phyloP scores from a whole-genome alignment of 2,113 vertebrate species.

The Phylloscopus trochilus region DNA sequence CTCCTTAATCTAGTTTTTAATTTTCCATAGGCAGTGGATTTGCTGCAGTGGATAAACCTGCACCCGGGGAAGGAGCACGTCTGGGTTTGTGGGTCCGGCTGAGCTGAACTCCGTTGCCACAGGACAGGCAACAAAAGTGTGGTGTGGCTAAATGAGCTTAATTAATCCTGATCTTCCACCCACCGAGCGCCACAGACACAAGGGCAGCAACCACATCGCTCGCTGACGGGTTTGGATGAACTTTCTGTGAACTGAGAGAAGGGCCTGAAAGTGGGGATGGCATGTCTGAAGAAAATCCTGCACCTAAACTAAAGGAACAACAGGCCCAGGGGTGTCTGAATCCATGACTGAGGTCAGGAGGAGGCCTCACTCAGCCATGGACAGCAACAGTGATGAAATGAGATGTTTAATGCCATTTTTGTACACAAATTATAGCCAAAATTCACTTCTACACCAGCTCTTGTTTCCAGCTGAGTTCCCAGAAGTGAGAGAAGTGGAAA shows the following conservation, averaged over 20 bases:
- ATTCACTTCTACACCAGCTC: not conserved
- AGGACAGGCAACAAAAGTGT: not conserved
- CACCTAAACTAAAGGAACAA: not conserved
- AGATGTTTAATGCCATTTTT: not conserved
- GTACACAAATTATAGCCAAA: not conserved
- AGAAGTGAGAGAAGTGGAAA: no score
- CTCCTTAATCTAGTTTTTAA: not conserved
- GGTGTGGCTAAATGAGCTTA: not conserved
- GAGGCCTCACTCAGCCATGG: not conserved
- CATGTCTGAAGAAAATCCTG: not conserved
- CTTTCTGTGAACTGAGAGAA: not conserved
- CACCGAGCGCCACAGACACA: not conserved
- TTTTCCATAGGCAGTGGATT: not conserved
- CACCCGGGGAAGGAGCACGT: not conserved
- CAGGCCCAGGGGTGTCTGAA: not conserved
- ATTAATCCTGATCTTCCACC: not conserved
- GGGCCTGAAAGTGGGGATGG: not conserved
- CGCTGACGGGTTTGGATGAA: rapidly evolving
- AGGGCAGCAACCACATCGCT: no score
- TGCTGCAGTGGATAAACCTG: not conserved
- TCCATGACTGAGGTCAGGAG: no score
- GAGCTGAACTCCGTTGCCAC: not conserved
- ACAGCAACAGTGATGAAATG: not conserved
- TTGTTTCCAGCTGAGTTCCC: no score
- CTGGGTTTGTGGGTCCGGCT: not conserved